Evolutionary conservation across 2,113 vertebrate genomes (phyloP), one percentile per base, ranked within the genome.

Genomic region (Vombatus ursinus): DNA sequence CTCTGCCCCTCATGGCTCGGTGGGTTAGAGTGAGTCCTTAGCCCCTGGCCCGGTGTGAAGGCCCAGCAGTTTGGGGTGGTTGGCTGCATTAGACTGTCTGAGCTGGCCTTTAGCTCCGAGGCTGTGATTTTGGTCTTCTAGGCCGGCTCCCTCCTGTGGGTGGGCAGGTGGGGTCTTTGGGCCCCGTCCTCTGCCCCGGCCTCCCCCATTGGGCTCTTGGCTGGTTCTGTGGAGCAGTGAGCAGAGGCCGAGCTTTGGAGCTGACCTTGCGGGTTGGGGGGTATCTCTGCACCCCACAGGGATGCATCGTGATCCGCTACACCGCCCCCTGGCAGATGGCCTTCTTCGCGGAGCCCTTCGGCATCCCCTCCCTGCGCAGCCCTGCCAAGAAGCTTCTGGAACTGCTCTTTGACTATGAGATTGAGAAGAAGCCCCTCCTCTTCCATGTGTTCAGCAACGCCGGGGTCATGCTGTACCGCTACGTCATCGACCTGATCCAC

Each of bases 391-490:
- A 95, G 91, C 98, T 99, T 90, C 98, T 99, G 91, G 99, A 99
- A 97, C 98, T 99, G 84, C 99, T 99, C 89, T 99, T 99, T 96
- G 99, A 99, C 95, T 99, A 99, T 7, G 99, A 99, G 25, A 96
- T 99, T 94, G 99, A 99, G 94, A 99, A 99, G 98, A 99, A 99
- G 91, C 99, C 99, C 0, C 90, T 99, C 93, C 98, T 99, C 95
- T 99, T 99, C 96, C 99, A 99, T 0, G 98, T 99, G 7, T 99
- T 99, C 98, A 99, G 99, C 97, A 99, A 99, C 0, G 99, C 99
- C 0, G 99, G 99, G 23, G 99, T 98, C 98, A 99, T 99, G 99
- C 98, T 99, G 11, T 99, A 99, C 98, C 99, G 99, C 9, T 99
- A 99, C n/a, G 96, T 99, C 26, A 89, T 99, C 0, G 99, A 99